phyloP scores from a whole-genome alignment of 2,888 invertebrate species.

The Eretmocerus hayati region DNA sequence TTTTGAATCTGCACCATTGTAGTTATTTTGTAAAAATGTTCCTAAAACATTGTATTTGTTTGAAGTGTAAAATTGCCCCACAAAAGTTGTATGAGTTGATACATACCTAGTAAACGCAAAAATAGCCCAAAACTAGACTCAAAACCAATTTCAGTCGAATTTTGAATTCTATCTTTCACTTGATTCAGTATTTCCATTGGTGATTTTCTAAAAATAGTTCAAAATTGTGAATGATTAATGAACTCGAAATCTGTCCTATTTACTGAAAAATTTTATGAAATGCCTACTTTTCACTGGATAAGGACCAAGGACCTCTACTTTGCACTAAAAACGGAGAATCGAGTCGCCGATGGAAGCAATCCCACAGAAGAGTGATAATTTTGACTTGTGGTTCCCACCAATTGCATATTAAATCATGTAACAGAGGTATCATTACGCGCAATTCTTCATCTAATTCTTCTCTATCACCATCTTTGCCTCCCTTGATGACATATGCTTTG shows the following conservation, averaged over 20 bases:
- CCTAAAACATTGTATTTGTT: background rate
- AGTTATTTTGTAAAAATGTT: background rate
- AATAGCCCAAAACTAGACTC: conserved; percentile 51
- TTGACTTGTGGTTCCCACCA: conserved; percentile 51
- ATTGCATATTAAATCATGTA: conserved; percentile 46
- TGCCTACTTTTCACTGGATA: conserved; percentile 47
- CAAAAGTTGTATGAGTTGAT: background rate
- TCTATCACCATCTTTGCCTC: conserved; percentile 38
- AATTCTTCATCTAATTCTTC: conserved; percentile 49
- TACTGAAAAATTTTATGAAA: background rate
- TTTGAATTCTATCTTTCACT: conserved; percentile 41
- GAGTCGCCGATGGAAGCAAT: conserved; percentile 54
- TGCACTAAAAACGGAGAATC: conserved; percentile 51
- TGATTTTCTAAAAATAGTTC: conserved; percentile 28
- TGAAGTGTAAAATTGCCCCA: background rate
- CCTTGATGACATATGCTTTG: conserved; percentile 46
- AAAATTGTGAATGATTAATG: background rate
- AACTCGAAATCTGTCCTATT: conserved; percentile 2
- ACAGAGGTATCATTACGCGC: conserved; percentile 45
- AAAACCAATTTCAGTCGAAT: conserved; percentile 30
- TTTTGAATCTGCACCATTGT: conserved; percentile 33
- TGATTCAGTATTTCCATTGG: conserved; percentile 39
- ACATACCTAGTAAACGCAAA: conserved; percentile 46
- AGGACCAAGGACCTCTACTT: conserved; percentile 43
- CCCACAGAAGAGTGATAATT: conserved; percentile 52